Base-by-base conservation (phyloP, 2,113 vertebrate genomes). In the Chaetops frenatus region DNA sequence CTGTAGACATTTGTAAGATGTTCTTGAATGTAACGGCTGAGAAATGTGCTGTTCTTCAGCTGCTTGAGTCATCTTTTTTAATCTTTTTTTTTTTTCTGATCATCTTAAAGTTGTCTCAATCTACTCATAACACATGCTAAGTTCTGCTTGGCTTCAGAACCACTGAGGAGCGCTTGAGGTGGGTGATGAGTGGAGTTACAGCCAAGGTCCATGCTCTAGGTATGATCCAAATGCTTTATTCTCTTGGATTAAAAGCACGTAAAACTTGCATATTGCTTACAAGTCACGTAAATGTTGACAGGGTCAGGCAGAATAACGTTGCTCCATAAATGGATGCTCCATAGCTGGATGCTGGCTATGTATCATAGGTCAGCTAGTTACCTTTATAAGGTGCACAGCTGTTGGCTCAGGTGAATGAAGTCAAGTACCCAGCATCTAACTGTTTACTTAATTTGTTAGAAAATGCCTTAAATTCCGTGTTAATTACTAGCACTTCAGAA, bases 341-440 rank as follows among this genome's bases (percentile, higher is more conserved):
- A 21, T 78, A 78, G 62, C 20, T 72, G 81, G 94, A 93, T 83
- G 91, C 89, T 86, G 50, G 92, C 94, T 93, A 92, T 88, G 92
- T 93, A 86, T 90, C 69, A 79, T 96, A 97, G 72, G 90, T 95
- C 93, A 96, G 93, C 72, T 67, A n/a, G 72, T 94, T 92, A 71
- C 93, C 95, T 96, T 97, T 91, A 96, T 97, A 97, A 95, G 96
- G 94, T 94, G 88, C 80, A n/a, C 69, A 80, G 95, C 92, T 96
- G 67, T 93, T 83, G 94, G 95, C 95, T 96, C 95, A 96, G 96
- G 93, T 95, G 87, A 93, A 88, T 73, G 87, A 94, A 91, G 93
- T 95, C 36, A 11, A 72, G 50, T 90, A 93, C 71, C 79, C 60
- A 91, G 88, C 82, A 72, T 53, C 12, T 81, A 78, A 81, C 69